A percentile compares a stretch with the other conserved stretches of the same genome.
Evolutionary conservation across 2,797 vertebrate genomes (phyloP).

Genomic region (Vespertilio murinus): DNA sequence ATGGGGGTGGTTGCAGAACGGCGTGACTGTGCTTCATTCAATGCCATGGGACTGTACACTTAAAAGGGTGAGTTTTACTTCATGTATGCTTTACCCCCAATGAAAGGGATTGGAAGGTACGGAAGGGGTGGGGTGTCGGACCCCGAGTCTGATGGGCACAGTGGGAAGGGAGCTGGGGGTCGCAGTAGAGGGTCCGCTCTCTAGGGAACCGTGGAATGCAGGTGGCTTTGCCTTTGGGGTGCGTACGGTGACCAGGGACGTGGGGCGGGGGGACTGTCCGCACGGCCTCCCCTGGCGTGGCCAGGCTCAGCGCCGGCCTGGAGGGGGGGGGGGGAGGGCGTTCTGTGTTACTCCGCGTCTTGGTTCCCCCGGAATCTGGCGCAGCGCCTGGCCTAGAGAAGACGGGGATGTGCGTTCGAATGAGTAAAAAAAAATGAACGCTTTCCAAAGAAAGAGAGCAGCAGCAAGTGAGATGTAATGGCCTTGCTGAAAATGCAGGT

Average conservation of each 20-base stretch:
- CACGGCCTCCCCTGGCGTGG: background rate
- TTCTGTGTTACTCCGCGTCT: background rate
- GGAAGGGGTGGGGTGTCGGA: background rate
- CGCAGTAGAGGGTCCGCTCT: background rate
- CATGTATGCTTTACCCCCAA: background rate
- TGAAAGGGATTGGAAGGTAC: background rate
- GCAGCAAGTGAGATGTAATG: conserved; percentile 41
- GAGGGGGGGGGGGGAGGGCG: background rate
- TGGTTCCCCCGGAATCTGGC: background rate
- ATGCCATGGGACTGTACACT: background rate
- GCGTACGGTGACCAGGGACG: background rate
- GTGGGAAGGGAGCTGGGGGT: background rate
- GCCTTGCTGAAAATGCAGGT: conserved; percentile 41
- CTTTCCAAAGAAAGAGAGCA: conserved; percentile 38
- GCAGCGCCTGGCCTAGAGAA: background rate
- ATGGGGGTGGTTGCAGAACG: background rate
- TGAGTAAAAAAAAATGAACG: background rate
- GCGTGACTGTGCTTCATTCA: background rate
- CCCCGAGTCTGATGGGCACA: background rate
- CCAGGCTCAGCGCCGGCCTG: background rate
- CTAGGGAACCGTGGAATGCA: background rate
- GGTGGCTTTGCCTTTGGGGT: background rate
- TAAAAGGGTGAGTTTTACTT: background rate
- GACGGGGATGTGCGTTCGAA: background rate
- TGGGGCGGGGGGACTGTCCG: background rate